Base-by-base conservation (phyloP, 2,797 vertebrate genomes). In the Gadopsis marmoratus region DNA sequence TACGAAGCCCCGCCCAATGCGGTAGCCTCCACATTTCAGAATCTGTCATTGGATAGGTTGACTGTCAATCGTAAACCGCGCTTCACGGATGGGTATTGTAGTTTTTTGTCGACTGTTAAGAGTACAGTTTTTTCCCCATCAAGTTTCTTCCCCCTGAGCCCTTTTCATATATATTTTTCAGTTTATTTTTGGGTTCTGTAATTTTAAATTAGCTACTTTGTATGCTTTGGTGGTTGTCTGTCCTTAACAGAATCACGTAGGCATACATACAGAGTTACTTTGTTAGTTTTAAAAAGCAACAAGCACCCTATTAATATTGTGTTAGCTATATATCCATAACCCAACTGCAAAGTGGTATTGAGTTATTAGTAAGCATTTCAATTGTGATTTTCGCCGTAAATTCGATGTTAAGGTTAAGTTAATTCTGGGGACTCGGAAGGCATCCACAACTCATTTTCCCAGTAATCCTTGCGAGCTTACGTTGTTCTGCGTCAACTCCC, bases 401-500 rank as follows among this genome's bases (percentile, higher is more conserved):
- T 17, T 26, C 11, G 14, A 23, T 17, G 5, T 17, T 2, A 54
- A 2, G 21, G 23, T 58, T 65, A 21, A 6, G 14, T 33, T 31
- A 0, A 26, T 9, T 7, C 16, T 3, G 11, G 13, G 7, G 13
- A 19, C 7, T 47, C 7, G 1, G 1, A 66, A 65, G 21, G 11
- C 19, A 31, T 3, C 0, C 45, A 72, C 2, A 87, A 96, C 95
- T 95, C 67, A 43, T 23, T 91, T 94, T 93, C 95, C 96, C 95
- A 93, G 33, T 43, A 94, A 19, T 45, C 92, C 67, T 61, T 88
- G 88, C 85, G 84, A 65, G 39, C 21, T 51, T 86, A 91, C 92
- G 95, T 94, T 62, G 87, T 87, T 67, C 86, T 93, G 93, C 95
- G 95, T 96, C 94, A 95, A 86, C 93, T 94, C 92, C 89, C 84